Conservation (phyloP, 2,888 invertebrate species). For the Alloplasta piceator region DNA sequence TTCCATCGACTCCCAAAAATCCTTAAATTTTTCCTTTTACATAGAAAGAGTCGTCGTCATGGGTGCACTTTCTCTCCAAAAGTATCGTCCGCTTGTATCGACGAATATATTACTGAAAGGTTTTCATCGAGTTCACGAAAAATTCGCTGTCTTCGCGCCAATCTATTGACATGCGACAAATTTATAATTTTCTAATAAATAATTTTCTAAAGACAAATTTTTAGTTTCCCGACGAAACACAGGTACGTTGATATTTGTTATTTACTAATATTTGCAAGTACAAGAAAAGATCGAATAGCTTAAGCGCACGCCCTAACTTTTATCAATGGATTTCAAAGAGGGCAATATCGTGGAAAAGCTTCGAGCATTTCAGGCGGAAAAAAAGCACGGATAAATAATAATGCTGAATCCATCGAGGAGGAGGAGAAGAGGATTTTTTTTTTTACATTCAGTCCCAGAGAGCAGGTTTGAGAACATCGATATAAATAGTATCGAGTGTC, state of each 20-base stretch:
- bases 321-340: not conserved
- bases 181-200: no score
- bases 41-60: slow-evolving; percentile 34
- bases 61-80: slow-evolving; percentile 58
- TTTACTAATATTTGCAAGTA: no score
- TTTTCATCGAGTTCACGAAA: slow-evolving; percentile 40
- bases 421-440: slow-evolving; percentile 1
- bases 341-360: not conserved
- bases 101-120: slow-evolving; percentile 33
- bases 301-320: not conserved
- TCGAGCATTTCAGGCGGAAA: not conserved
- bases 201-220: no score
- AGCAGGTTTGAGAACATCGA: slow-evolving; percentile 19
- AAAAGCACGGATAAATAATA: slow-evolving; percentile 36
- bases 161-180: no score
- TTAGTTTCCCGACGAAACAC: no score
- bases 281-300: not conserved
- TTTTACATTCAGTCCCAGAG: not conserved
- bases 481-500: slow-evolving; percentile 37
- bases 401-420: slow-evolving; percentile 10
- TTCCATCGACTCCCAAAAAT: no score
- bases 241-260: no score
- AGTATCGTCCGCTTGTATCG: slow-evolving; percentile 60
- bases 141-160: slow-evolving; percentile 39
- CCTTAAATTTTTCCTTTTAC: no score